Evolutionary conservation across 2,113 vertebrate genomes (phyloP).

Genomic region (Sylvietta virens): DNA sequence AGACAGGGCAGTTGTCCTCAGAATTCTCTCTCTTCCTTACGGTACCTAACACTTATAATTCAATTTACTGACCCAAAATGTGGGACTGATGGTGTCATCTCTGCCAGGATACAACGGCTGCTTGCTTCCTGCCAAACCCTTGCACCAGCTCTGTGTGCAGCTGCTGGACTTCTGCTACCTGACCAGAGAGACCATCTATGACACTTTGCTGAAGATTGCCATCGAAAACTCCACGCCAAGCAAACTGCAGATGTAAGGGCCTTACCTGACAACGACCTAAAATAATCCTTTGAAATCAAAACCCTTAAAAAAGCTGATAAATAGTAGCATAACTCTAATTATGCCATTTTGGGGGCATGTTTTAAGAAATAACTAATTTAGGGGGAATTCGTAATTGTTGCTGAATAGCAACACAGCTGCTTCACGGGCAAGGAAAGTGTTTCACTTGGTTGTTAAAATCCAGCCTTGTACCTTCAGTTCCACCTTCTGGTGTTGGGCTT

Average conservation of each 20-base stretch:
- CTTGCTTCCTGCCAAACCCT: slow-evolving; percentile 60
- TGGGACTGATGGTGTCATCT: not conserved
- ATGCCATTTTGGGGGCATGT: not conserved
- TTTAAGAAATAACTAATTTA: not conserved
- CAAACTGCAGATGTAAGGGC: slow-evolving; percentile 81
- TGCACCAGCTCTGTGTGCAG: slow-evolving; percentile 74
- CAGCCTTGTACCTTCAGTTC: not conserved
- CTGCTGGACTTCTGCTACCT: slow-evolving; percentile 86
- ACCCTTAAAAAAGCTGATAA: not conserved
- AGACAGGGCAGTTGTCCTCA: not conserved
- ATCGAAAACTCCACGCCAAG: slow-evolving; percentile 73
- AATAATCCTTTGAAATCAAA: not conserved
- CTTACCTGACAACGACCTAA: not conserved
- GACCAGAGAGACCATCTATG: slow-evolving; percentile 77
- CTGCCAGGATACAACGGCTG: slow-evolving; percentile 84
- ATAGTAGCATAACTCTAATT: not conserved
- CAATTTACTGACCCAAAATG: not conserved
- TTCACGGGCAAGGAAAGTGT: not conserved
- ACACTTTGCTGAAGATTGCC: slow-evolving; percentile 74
- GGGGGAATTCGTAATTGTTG: not conserved
- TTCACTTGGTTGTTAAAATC: not conserved
- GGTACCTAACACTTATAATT: not conserved
- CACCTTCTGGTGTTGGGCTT: not conserved
- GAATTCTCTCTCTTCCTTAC: not conserved
- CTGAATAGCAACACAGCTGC: not conserved